phyloP scores from a whole-genome alignment of 2,797 vertebrate genomes.

The Falco peregrinus region DNA sequence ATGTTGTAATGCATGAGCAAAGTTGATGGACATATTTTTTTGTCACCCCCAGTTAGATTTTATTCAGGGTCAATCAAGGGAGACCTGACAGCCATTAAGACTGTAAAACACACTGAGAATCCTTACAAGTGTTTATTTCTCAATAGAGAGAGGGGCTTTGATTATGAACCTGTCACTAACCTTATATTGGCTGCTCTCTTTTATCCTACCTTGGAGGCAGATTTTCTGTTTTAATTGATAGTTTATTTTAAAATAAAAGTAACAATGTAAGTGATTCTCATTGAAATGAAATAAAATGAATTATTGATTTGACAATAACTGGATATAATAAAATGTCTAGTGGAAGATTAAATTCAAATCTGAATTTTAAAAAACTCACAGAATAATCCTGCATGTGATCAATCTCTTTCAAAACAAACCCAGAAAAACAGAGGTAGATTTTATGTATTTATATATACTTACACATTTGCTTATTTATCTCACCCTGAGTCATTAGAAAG shows the following conservation, averaged over 20 bases:
- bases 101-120: constrained; percentile 53
- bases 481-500: neutral
- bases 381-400: neutral
- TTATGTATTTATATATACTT: neutral
- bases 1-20: constrained; percentile 79
- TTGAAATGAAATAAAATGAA: constrained; percentile 24
- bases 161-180: constrained; percentile 33
- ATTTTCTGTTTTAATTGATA: constrained; percentile 23
- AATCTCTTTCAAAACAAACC: neutral
- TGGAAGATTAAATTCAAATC: neutral
- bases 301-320: constrained; percentile 17
- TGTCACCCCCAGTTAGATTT: constrained; percentile 76
- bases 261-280: neutral
- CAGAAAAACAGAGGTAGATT: neutral
- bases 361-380: neutral
- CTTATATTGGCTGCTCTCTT: constrained; percentile 17
- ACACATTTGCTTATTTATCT: neutral
- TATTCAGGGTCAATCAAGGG: constrained; percentile 74
- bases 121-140: constrained; percentile 64
- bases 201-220: neutral
- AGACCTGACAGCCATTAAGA: constrained; percentile 65
- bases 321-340: neutral
- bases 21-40: constrained; percentile 75
- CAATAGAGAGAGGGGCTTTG: neutral
- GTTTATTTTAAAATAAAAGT: constrained; percentile 32